Evolutionary conservation across 2,797 vertebrate species (phyloP).

Genomic region (Malacoctenus gilli): DNA sequence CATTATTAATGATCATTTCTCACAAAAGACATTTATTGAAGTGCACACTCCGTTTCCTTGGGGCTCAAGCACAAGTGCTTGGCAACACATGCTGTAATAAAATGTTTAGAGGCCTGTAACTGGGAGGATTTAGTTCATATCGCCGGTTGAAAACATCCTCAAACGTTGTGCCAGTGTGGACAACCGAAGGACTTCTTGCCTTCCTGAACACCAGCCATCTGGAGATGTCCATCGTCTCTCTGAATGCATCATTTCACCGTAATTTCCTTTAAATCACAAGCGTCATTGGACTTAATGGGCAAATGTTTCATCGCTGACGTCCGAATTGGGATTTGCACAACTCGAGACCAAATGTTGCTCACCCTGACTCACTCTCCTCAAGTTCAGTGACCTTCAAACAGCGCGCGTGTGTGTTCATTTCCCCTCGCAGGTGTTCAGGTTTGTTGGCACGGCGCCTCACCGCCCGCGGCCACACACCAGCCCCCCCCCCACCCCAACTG

Average conservation of each 20-base stretch:
- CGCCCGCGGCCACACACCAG: conserved; percentile 51
- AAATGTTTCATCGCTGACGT: conserved; percentile 79
- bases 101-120: conserved; percentile 68
- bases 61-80: conserved; percentile 27
- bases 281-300: conserved; percentile 81
- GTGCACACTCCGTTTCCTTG: conserved; percentile 37
- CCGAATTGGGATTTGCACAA: conserved; percentile 74
- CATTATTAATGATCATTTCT: conserved; percentile 45
- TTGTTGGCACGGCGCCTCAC: conserved; percentile 52
- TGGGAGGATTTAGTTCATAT: conserved; percentile 56
- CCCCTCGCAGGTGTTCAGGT: conserved; percentile 72
- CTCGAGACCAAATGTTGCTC: conserved; percentile 74
- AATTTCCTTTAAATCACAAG: conserved; percentile 83
- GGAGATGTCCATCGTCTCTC: conserved; percentile 70
- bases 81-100: conserved; percentile 54
- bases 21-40: conserved; percentile 45
- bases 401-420: conserved; percentile 27
- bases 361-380: conserved; percentile 74
- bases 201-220: conserved; percentile 80
- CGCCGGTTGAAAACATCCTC: conserved; percentile 45
- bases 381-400: conserved; percentile 83
- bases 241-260: conserved; percentile 81
- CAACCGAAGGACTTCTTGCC: conserved; percentile 69
- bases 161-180: conserved; percentile 50
- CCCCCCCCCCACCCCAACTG: conserved; percentile 26